Base-by-base conservation (phyloP, 1,140 invertebrate species). In the Drosophila biarmipes region DNA sequence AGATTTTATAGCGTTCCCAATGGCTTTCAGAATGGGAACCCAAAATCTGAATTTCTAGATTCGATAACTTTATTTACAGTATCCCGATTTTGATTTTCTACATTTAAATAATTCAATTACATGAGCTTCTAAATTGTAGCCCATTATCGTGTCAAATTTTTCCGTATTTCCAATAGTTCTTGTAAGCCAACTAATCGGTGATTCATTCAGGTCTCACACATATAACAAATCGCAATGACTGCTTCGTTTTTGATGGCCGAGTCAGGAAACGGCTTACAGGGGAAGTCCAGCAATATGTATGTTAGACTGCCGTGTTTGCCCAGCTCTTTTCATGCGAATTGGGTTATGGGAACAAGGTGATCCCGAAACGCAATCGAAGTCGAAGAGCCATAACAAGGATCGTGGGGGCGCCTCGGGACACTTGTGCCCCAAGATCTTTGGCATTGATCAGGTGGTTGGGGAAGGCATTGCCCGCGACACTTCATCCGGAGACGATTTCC, bases 261-360 rank as follows among this genome's bases (percentile, higher is more conserved):
- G 6, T 2, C 8, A 10, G 11, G 8, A 21, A 31, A 31, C 1
- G 12, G 6, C 6, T 24, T 11, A 21, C 48, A 40, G 35, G 35
- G 37, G 40, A 58, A 21, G 21, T 62, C 34, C 35, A 58, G 24
- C 2, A 4, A 7, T n/a, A 15, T 15, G 15, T 15, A 24, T 15
- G n/a, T 27, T 37, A 15, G 11, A 53, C 7, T 6, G 14, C 14
- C 10, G 2, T 40, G 11, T 51, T 64, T 54, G 24, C 12, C 21
- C 31, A 45, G 48, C 48, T 54, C 62, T 55, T 61, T 68, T 52
- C 31, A 37, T 1, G 12, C 12, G 19, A 80, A 67, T 63, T 73
- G 73, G 81, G 68, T 64, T 74, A 86, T 53, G 56, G 51, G 73
- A 45, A 71, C 81, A 86, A 85, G 80, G 80, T 63, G 45, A 54